Evolutionary conservation across 2,113 vertebrate genomes (phyloP), one percentile per base, ranked within the genome.

Genomic region (Heterocephalus glaber): DNA sequence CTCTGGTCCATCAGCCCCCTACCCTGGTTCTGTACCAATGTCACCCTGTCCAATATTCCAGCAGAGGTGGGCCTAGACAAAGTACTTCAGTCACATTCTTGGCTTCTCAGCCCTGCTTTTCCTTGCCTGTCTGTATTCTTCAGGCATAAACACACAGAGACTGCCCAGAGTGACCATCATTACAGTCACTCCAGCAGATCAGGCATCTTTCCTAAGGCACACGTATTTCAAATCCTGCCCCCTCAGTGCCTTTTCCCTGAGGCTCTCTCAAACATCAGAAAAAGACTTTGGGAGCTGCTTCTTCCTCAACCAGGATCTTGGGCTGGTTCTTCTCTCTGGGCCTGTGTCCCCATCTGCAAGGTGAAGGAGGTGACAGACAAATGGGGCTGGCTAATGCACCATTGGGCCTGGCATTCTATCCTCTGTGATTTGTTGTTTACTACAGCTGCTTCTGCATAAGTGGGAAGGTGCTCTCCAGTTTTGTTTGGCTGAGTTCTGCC

Each of bases 401-500:
- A 14, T 12, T 17, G 38, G n/a, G 47, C 30, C 60, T 33, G 24
- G 41, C 16, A 0, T n/a, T 60, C 72, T 12, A 14, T 17, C 30
- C 22, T n/a, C 80, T 20, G 1, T 0, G 0, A n/a, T 14, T 58
- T 7, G 44, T 11, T 30, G 54, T 68, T 86, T 33, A 49, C 16
- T 19, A 10, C 2, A 35, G 66, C 44, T 13, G 19, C 77, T 60
- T 63, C 76, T 74, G 41, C 11, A 7, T 44, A 47, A 28, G 33
- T 26, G 70, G 80, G 47, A 2, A 11, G 80, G 10, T 26, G 58
- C 24, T 44, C 44, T 8, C 65, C 26, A 8, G 47, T 33, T 87
- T 41, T 95, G 84, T 85, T 60, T 84, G 0, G 30, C 80, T 87
- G 68, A 76, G 84, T 70, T 80, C 95, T 93, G 58, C 84, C 88